phyloP scores from a whole-genome alignment of 2,888 invertebrate genomes.

The Hemicrepidius hirtus region DNA sequence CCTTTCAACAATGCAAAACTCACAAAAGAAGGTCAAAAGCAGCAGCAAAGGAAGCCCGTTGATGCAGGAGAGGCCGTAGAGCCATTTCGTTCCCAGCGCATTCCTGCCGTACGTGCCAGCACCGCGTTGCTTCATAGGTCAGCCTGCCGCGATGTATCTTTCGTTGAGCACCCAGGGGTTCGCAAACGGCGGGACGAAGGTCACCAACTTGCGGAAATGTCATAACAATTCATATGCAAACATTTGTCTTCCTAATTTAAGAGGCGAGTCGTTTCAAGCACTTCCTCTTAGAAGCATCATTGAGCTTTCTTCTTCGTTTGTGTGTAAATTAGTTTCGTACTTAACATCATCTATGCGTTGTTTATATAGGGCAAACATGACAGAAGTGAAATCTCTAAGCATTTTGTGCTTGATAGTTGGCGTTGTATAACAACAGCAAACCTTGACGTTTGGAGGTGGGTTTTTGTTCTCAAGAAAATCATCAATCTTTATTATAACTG shows the following conservation, averaged over 20 bases:
- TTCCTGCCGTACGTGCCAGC: constrained; percentile 54
- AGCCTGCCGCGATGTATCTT: constrained; percentile 53
- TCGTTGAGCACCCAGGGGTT: constrained; percentile 50
- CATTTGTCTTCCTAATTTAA: constrained; percentile 37
- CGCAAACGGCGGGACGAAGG: constrained; percentile 54
- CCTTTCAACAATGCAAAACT: constrained; percentile 22
- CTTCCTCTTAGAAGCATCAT: constrained; percentile 16
- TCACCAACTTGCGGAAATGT: constrained; percentile 51
- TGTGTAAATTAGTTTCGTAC: constrained; percentile 13
- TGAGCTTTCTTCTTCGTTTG: constrained; percentile 20
- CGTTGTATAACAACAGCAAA: background rate
- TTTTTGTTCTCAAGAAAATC: background rate
- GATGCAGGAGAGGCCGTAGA: constrained; percentile 45
- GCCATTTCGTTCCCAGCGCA: constrained; percentile 55
- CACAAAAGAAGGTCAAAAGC: constrained; percentile 54
- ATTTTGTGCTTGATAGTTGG: background rate
- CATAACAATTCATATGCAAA: constrained; percentile 37
- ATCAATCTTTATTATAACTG: constrained; percentile 14
- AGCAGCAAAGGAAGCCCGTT: constrained; percentile 39
- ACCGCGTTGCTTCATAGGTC: constrained; percentile 55
- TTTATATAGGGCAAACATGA: constrained; percentile 22
- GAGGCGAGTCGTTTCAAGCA: background rate
- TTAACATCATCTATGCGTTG: background rate
- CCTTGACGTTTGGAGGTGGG: background rate
- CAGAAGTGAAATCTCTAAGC: constrained; percentile 6